Conservation (phyloP, 1,140 invertebrate species). For the Branchinecta lynchi region DNA sequence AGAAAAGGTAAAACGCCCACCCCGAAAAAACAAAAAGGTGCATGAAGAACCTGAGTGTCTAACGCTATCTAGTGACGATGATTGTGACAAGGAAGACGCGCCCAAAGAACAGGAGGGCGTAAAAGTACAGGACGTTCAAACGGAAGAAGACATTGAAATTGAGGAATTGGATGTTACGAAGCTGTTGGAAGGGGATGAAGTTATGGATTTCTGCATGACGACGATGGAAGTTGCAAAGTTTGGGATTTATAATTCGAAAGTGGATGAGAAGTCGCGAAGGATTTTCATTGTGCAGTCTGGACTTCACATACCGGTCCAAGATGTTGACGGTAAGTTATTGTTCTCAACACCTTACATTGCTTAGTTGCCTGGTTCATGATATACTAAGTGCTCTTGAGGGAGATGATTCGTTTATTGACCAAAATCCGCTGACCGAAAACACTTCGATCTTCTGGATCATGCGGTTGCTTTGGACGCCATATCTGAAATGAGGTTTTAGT, state of each 20-base stretch:
- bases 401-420: too few relatives aligned
- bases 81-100: neutral
- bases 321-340: neutral
- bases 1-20: neutral
- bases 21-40: neutral
- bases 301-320: neutral
- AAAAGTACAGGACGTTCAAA: too few relatives aligned
- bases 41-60: constrained; percentile 4
- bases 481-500: too few relatives aligned
- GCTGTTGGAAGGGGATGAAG: neutral
- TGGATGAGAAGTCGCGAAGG: neutral
- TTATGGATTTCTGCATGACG: neutral
- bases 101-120: neutral
- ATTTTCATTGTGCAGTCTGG: neutral
- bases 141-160: neutral
- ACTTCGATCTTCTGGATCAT: too few relatives aligned
- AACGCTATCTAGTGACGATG: neutral
- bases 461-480: too few relatives aligned
- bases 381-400: too few relatives aligned
- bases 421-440: too few relatives aligned
- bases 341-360: too few relatives aligned
- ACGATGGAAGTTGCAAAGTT: neutral
- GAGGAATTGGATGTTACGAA: neutral
- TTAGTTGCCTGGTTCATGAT: too few relatives aligned
- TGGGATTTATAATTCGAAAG: neutral